These are phyloP conservation scores for Neosalanx taihuensis DNA, from an alignment of 2,797 vertebrate genomes.

Conservation along the genomic window DNA sequence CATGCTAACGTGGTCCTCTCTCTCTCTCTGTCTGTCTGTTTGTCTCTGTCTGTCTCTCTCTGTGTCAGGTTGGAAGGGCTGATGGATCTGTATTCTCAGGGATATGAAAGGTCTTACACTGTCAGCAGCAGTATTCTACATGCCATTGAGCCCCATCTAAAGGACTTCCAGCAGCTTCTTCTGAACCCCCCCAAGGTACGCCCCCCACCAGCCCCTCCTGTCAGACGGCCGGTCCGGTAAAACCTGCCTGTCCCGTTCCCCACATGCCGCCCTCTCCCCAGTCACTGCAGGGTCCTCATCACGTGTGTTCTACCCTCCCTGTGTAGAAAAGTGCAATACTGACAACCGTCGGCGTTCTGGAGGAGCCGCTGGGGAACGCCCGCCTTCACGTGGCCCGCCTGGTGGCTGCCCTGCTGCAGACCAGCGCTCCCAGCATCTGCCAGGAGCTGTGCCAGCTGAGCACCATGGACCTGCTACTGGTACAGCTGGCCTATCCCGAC, in stretches of 20 bases:
- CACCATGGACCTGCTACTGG: conserved; percentile 91
- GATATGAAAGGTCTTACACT: conserved; percentile 88
- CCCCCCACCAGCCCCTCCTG: too few relatives aligned
- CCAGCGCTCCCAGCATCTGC: conserved; percentile 84
- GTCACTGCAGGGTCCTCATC: background rate
- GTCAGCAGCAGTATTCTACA: conserved; percentile 89
- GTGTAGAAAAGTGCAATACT: conserved; percentile 88
- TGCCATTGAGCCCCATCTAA: conserved; percentile 90
- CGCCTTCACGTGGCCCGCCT: conserved; percentile 92
- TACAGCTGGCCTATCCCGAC: conserved; percentile 56
- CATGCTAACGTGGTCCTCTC: background rate
- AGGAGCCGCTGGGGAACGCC: conserved; percentile 93
- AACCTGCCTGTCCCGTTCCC: too few relatives aligned
- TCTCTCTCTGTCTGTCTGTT: background rate
- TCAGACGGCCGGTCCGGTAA: too few relatives aligned
- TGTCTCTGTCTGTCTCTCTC: background rate
- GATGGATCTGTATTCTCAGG: conserved; percentile 96
- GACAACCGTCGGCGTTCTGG: conserved; percentile 92
- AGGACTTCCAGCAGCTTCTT: conserved; percentile 96
- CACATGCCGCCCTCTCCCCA: background rate
- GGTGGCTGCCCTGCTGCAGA: conserved; percentile 90
- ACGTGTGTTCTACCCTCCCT: background rate
- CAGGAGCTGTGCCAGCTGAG: conserved; percentile 89
- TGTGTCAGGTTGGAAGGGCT: conserved; percentile 86
- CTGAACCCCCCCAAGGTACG: conserved; percentile 91